These are phyloP conservation scores for Brachypteracias leptosomus DNA, from an alignment of 2,113 vertebrate genomes.

Conservation along the genomic window DNA sequence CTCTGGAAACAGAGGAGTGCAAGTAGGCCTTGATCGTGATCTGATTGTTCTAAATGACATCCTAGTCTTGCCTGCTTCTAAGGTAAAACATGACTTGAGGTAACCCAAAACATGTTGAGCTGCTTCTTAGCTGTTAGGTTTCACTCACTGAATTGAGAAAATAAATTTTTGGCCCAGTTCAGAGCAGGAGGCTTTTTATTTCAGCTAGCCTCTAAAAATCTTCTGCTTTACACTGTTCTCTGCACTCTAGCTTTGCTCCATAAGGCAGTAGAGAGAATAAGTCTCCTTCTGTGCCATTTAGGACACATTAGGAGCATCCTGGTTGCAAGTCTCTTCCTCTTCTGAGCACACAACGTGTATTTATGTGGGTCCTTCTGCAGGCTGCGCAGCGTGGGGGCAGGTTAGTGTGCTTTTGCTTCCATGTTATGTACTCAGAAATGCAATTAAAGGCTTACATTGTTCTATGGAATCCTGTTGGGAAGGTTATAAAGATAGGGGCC, in stretches of 20 bases:
- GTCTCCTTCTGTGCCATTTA: not conserved
- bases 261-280: not conserved
- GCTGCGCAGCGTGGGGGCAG: not conserved
- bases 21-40: not conserved
- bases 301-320: not conserved
- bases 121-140: not conserved
- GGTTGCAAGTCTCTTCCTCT: not conserved
- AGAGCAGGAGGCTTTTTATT: not conserved
- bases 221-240: not conserved
- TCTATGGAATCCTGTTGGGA: not conserved
- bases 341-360: rapidly evolving
- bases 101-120: not conserved
- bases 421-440: not conserved
- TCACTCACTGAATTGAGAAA: not conserved
- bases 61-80: not conserved
- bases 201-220: not conserved
- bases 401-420: not conserved
- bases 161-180: not conserved
- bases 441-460: not conserved
- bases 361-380: not conserved
- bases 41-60: not conserved
- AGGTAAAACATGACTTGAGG: not conserved
- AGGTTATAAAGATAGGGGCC: not conserved
- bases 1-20: not conserved
- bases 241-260: not conserved